Evolutionary conservation across 2,113 vertebrate genomes (phyloP), one percentile per base, ranked within the genome.

Genomic region (Cephalopterus ornatus): DNA sequence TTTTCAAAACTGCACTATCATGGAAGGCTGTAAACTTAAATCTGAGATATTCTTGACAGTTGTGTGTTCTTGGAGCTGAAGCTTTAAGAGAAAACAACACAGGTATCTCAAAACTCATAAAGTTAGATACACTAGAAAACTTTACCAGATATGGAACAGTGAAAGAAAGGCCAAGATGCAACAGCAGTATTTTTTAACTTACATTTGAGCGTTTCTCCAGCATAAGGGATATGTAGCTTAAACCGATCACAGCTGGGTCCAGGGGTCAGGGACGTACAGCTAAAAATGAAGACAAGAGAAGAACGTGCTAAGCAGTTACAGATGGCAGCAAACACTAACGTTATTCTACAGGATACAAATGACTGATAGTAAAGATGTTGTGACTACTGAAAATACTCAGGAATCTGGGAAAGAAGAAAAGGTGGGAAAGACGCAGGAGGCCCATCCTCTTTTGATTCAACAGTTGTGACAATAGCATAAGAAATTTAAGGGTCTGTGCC

Each of bases 121-220:
- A 49, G 68, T 49, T 23, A 79, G 26, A 78, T 33, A 79, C 7
- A 42, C 4, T 49, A 30, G 41, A 85, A 85, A 94, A 79, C 46
- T 58, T 37, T 52, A 66, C 0, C 0, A 8, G 12, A 46, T 32
- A 39, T 0, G 28, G 14, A 93, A 76, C 55, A 67, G 6, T 44
- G 47, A 74, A 77, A 80, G 32, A 67, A 77, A 62, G 39, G 44
- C 5, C 68, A 85, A 83, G 26, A 84, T 42, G 8, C 11, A 86
- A 44, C 5, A 85, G 53, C 52, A 93, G 1, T 53, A 72, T 15
- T 58, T 85, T 63, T 86, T 90, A 93, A 97, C 99, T 99, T 98
- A 99, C 99, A 99, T 98, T 99, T 99, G 58, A 99, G 98, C 22
- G 99, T 99, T 97, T 99, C 99, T 97, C 99, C 99, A 84, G 99